Evolutionary conservation across 2,113 vertebrate genomes (phyloP), one percentile per base, ranked within the genome.

Genomic region (Cygnus atratus): DNA sequence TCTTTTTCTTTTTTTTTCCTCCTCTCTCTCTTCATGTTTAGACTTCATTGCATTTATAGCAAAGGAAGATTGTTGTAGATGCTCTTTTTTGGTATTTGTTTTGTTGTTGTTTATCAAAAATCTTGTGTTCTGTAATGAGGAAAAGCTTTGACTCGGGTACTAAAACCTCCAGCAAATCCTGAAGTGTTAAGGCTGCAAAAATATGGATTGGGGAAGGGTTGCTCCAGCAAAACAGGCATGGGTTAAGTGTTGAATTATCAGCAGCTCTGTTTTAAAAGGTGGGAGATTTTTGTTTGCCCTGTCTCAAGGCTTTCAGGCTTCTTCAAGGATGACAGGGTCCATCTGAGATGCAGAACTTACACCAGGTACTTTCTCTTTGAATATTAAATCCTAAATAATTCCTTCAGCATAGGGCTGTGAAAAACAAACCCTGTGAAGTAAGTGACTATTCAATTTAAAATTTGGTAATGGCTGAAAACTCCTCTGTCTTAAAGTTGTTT

Each of bases 81-180:
- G 92, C 48, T 95, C 75, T 92, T 95, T 97, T 90, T 83, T 91
- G 67, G 87, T 95, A 82, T 81, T 92, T 87, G 95, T 52, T 5
- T 74, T 22, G 52, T 28, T 14, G 35, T 65, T 35, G 63, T 93
- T 96, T 90, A 84, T 96, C 76, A 92, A 95, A 97, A 95, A 93
- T 93, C 43, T 96, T 86, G 13, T 29, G 7, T 66, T 87, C 81
- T 65, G 48, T 95, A 95, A 83, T 25, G 63, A 88, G 82, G 76
- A 81, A 52, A 83, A 92, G 31, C 83, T 91, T 91, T 88, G 67
- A 68, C 59, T 91, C 13, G 2, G 21, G 8, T 35, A 48, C 21
- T 81, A 33, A 77, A 90, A 78, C 37, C n/a, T 82, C 43, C 16
- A 35, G 76, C 88, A 96, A 96, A 90, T 74, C 83, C 76, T 90